Evolutionary conservation across 2,888 invertebrate species (phyloP), one percentile per base, ranked within the genome.

Genomic region (Entomobrya multifasciata): DNA sequence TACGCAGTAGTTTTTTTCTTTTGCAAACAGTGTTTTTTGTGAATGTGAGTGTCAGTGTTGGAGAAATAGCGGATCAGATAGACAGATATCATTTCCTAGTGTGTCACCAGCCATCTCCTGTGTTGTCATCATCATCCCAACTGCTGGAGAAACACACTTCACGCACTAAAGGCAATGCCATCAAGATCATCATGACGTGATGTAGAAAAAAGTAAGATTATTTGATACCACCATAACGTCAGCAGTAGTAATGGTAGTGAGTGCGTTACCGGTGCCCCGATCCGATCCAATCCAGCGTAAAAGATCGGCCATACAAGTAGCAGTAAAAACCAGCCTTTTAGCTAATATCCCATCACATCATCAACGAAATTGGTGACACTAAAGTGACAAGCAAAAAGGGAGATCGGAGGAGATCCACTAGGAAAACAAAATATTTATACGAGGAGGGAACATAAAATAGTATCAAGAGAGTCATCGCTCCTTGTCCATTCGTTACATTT

Each of bases 31-130:
- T 67, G 67, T 41, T 41, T 65, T 36, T 30, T 36, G 65, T 15
- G 67, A 67, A 41, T n/a, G 36, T n/a, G 25, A 60, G 44, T 78
- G 78, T 6, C 8, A 36, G 8, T 6, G 36, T 36, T 36, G 36
- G 36, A 8, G 36, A 41, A 25, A 78, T 78, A 44, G 44, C 41
- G 78, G 78, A 78, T 60, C 60, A 78, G 78, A 76, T 41, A 76
- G 76, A 78, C 78, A 78, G 78, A 78, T 72, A 72, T 25, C 62
- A 78, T 78, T 78, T 78, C 60, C 78, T 22, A 15, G 6, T 36
- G 57, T 78, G 78, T 78, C 78, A 78, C 44, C 4, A 36, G 36
- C 30, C 57, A 60, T 72, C 22, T 72, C 49, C 72, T 49, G 47
- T 47, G 30, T 47, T 41, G 44, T 67, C 41, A 67, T 44, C 27